phyloP scores from a whole-genome alignment of 2,888 invertebrate genomes.

The Zelleria hepariella region DNA sequence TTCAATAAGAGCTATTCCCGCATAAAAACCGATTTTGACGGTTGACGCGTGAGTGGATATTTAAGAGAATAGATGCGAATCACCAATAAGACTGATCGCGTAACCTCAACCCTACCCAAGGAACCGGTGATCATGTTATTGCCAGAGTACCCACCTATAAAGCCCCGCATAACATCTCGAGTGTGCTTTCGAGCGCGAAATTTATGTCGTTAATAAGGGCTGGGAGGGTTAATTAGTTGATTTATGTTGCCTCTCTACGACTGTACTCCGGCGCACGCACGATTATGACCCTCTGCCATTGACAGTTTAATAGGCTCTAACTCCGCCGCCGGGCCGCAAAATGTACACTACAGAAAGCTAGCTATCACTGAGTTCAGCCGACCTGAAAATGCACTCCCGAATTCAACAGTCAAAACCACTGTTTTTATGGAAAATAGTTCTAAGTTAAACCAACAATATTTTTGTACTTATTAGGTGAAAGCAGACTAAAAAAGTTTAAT shows the following conservation, averaged over 20 bases:
- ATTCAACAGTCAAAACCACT: too few relatives aligned
- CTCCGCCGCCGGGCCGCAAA: neutral
- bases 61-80: too few relatives aligned
- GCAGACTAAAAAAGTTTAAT: too few relatives aligned
- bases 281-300: conserved; percentile 47
- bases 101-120: neutral
- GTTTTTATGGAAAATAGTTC: too few relatives aligned
- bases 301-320: conserved; percentile 52
- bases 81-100: neutral
- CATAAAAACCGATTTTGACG: too few relatives aligned
- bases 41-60: too few relatives aligned
- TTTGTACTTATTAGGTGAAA: too few relatives aligned
- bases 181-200: conserved; percentile 54
- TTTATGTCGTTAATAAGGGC: conserved; percentile 68
- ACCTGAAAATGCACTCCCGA: too few relatives aligned
- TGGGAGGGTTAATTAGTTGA: conserved; percentile 65
- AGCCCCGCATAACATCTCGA: conserved; percentile 49
- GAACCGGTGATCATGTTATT: neutral
- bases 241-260: conserved; percentile 61
- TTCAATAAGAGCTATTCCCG: too few relatives aligned
- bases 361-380: neutral
- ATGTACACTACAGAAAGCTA: neutral
- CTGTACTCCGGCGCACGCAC: conserved; percentile 41
- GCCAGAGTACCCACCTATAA: conserved; percentile 14
- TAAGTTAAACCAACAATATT: too few relatives aligned